Evolutionary conservation across 1,140 invertebrate genomes (phyloP).

Genomic region (Lasioglossum baleicum): DNA sequence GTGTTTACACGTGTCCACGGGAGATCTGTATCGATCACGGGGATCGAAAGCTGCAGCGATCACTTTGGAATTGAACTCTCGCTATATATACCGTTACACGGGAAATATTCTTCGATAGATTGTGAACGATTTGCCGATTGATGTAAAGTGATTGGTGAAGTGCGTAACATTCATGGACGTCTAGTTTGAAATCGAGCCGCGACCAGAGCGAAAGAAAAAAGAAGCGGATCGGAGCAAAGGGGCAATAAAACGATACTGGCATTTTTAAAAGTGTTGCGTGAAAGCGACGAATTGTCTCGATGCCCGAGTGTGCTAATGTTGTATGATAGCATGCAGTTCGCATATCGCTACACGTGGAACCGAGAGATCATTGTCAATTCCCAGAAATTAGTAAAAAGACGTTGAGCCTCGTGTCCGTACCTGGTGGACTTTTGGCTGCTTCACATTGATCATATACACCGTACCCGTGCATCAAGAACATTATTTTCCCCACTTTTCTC

Average conservation of each 20-base stretch:
- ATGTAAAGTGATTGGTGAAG: constrained; percentile 38
- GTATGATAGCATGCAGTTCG: constrained; percentile 84
- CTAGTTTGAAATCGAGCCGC: neutral
- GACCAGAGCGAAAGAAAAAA: neutral
- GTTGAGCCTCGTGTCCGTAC: constrained; percentile 75
- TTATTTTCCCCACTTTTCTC: neutral
- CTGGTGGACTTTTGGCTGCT: constrained; percentile 7
- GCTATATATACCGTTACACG: neutral
- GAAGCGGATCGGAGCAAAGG: neutral
- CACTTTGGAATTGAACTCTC: neutral
- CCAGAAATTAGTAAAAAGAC: constrained; percentile 93
- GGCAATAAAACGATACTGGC: constrained; percentile 69
- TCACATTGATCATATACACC: constrained; percentile 1
- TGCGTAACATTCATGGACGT: constrained; percentile 11
- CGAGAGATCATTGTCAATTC: constrained; percentile 93
- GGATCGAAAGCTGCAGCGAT: neutral
- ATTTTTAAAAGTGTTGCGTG: constrained; percentile 67
- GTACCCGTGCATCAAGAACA: constrained; percentile 22
- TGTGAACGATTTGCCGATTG: neutral
- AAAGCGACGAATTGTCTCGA: constrained; percentile 71
- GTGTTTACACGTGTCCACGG: constrained; percentile 12
- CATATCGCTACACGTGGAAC: constrained; percentile 93
- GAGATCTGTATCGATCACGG: neutral
- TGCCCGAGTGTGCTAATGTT: constrained; percentile 80
- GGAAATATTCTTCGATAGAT: constrained; percentile 16